These are phyloP conservation scores for Poeciliopsis turneri DNA, from an alignment of 2,797 vertebrate genomes.

Conservation along the genomic window DNA sequence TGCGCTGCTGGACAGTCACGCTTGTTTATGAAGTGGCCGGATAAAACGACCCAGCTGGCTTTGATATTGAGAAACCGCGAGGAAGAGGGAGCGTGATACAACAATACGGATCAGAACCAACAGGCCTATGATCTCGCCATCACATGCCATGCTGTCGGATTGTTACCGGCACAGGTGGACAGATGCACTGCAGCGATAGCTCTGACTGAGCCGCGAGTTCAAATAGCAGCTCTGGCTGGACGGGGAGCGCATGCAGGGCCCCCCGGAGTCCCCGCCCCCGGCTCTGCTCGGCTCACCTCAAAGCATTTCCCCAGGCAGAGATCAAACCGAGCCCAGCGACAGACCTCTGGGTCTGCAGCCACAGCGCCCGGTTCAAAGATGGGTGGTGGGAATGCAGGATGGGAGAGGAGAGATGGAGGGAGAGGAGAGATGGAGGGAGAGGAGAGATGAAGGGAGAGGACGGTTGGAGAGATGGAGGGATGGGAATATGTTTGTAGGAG, in stretches of 20 bases:
- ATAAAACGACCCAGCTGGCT: conserved; percentile 75
- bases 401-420: background rate
- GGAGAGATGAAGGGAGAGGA: background rate
- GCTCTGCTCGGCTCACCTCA: conserved; percentile 83
- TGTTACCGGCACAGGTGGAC: conserved; percentile 45
- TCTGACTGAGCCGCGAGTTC: conserved; percentile 61
- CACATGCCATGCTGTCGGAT: conserved; percentile 52
- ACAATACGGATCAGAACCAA: conserved; percentile 40
- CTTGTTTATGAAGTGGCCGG: conserved; percentile 68
- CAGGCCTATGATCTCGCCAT: conserved; percentile 55
- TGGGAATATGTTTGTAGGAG: conserved; percentile 28
- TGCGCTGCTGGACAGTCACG: conserved; percentile 63
- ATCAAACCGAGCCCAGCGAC: conserved; percentile 93
- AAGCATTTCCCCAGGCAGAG: conserved; percentile 87
- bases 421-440: conserved; percentile 16
- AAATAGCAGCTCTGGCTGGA: conserved; percentile 65
- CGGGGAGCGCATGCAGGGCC: conserved; percentile 65
- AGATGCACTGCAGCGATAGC: conserved; percentile 47
- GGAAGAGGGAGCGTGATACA: conserved; percentile 45
- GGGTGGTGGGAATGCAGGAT: conserved; percentile 66
- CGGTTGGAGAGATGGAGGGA: background rate
- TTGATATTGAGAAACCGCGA: conserved; percentile 69
- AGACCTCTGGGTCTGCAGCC: conserved; percentile 86
- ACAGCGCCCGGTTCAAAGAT: conserved; percentile 91
- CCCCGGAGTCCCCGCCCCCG: conserved; percentile 48